These are phyloP conservation scores for Xiphorhynchus erythropygius DNA, from an alignment of 2,797 vertebrate genomes.

Conservation along the genomic window DNA sequence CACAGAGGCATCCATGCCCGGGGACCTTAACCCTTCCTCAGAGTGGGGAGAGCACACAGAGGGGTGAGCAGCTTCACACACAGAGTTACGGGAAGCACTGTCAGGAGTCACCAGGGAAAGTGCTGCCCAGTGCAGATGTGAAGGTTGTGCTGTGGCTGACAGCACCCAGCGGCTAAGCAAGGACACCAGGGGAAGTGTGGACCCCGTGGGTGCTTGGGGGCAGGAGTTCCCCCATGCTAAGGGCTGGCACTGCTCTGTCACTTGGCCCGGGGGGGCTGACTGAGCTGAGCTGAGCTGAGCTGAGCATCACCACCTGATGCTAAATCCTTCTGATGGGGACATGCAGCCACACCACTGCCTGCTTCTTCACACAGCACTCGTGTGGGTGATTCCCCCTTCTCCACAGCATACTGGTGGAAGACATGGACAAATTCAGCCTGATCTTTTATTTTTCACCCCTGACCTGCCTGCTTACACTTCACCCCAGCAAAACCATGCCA, in stretches of 20 bases:
- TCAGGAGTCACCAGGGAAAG: neutral
- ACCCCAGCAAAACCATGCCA: neutral
- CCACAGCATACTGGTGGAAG: neutral
- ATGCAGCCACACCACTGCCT: neutral
- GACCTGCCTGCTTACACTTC: neutral
- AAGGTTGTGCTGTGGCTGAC: accelerated
- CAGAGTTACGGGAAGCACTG: neutral
- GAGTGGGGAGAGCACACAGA: accelerated
- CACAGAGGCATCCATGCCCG: accelerated
- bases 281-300: neutral
- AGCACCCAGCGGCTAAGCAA: neutral
- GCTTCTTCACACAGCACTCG: neutral
- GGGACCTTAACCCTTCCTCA: neutral
- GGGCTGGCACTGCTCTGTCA: neutral
- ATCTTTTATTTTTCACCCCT: neutral
- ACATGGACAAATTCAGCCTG: neutral
- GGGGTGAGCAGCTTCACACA: accelerated
- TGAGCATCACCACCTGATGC: neutral
- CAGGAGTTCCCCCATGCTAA: neutral
- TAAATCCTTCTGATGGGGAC: neutral
- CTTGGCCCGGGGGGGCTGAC: neutral
- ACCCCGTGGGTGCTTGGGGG: neutral
- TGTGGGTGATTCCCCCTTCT: neutral
- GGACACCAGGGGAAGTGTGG: accelerated
- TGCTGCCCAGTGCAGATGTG: accelerated